These are phyloP conservation scores for Dinomys branickii DNA, from an alignment of 2,113 vertebrate genomes.

Conservation along the genomic window DNA sequence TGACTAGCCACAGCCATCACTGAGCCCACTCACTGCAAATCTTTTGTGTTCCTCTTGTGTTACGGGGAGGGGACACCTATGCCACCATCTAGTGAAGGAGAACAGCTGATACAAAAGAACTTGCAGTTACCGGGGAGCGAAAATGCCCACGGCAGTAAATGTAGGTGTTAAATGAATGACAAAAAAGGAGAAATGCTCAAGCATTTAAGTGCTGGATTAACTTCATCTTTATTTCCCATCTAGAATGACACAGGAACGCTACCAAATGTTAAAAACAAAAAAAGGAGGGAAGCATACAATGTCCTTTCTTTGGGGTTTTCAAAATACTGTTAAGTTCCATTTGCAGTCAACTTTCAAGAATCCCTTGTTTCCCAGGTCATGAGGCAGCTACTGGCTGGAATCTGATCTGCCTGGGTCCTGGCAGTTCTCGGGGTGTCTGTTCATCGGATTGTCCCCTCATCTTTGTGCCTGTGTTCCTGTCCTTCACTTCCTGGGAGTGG, in stretches of 20 bases:
- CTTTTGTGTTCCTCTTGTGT: not conserved
- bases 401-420: not conserved
- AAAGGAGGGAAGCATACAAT: not conserved
- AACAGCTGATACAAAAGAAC: not conserved
- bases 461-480: not conserved
- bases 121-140: too few relatives aligned
- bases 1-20: not conserved
- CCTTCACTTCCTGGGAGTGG: not conserved
- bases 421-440: not conserved
- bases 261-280: not conserved
- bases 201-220: not conserved
- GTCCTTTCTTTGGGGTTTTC: conserved; percentile 12
- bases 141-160: not conserved
- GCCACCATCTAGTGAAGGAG: not conserved
- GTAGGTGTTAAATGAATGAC: not conserved
- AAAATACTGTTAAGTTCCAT: not conserved
- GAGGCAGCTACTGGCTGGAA: not conserved
- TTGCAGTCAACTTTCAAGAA: not conserved
- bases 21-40: not conserved
- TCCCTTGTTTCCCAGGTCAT: not conserved
- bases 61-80: not conserved
- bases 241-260: not conserved
- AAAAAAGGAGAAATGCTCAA: not conserved
- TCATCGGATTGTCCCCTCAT: rapidly evolving
- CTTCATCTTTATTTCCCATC: conserved; percentile 5